Percentiles rank a stretch among this genome's conserved stretches.
phyloP scores from a whole-genome alignment of 1,140 invertebrate genomes.

The Drosophila lini region DNA sequence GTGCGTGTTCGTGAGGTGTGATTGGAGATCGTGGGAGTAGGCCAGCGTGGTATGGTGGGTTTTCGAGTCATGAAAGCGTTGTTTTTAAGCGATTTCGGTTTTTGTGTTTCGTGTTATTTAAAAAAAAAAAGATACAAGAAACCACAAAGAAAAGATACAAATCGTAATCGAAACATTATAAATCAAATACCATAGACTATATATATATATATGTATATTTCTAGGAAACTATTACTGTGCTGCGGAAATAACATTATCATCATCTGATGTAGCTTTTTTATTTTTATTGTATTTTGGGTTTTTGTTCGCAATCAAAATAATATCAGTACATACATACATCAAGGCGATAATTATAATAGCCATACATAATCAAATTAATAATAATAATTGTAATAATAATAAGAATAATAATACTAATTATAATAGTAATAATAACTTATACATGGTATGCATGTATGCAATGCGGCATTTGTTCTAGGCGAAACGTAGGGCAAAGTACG shows the following conservation, averaged over 20 bases:
- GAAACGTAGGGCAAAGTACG: conserved; percentile 32
- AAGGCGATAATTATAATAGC: conserved; percentile 51
- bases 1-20: conserved; percentile 21
- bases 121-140: conserved; percentile 64
- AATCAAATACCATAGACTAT: conserved; percentile 56
- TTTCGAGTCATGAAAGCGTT: conserved; percentile 52
- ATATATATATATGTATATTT: conserved; percentile 48
- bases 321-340: conserved; percentile 38
- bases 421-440: conserved; percentile 38
- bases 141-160: conserved; percentile 74
- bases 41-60: conserved; percentile 61
- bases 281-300: conserved; percentile 42
- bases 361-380: conserved; percentile 26
- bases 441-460: conserved; percentile 15
- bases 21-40: conserved; percentile 25
- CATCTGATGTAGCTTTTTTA: conserved; percentile 19
- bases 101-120: conserved; percentile 39
- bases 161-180: conserved; percentile 68
- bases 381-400: conserved; percentile 28
- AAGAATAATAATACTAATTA: conserved; percentile 38
- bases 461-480: conserved; percentile 47
- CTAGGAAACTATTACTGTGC: conserved; percentile 13
- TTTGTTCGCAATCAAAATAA: conserved; percentile 41
- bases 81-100: conserved; percentile 41
- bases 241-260: conserved; percentile 9